Evolutionary conservation across 2,888 invertebrate genomes (phyloP).

Genomic region (Sthenelais limicola): DNA sequence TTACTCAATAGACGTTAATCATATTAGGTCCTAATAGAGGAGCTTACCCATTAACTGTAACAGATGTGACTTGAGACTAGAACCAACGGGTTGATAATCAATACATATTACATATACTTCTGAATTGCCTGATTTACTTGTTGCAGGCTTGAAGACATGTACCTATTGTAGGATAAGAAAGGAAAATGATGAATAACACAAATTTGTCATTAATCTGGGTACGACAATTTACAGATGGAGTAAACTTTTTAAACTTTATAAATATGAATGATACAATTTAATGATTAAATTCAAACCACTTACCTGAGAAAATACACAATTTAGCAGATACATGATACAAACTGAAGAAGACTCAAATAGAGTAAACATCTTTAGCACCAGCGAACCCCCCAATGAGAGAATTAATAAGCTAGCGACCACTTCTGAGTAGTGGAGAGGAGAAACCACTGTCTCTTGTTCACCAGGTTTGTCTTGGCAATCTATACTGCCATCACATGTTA

Average conservation of each 20-base stretch:
- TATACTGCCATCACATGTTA: constrained; percentile 95
- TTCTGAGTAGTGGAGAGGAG: constrained; percentile 88
- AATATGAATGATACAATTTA: no score
- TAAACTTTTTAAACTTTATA: no score
- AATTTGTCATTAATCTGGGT: no score
- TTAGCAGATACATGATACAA: constrained; percentile 84
- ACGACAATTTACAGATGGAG: no score
- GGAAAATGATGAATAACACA: not conserved
- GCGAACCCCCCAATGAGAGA: constrained; percentile 81
- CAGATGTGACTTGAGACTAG: constrained; percentile 33
- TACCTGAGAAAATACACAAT: constrained; percentile 79
- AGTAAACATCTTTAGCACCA: constrained; percentile 92
- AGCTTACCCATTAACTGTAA: constrained; percentile 23
- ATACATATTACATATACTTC: constrained; percentile 86
- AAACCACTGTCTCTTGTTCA: constrained; percentile 87
- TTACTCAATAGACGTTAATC: no score
- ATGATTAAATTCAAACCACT: not conserved
- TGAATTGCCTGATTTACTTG: constrained; percentile 96
- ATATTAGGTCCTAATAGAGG: no score
- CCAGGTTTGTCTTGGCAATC: constrained; percentile 89
- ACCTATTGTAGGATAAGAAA: constrained; percentile 75
- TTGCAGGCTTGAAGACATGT: constrained; percentile 87
- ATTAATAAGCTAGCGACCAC: constrained; percentile 82
- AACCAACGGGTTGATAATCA: constrained; percentile 50
- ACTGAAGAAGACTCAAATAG: constrained; percentile 88